phyloP scores from a whole-genome alignment of 2,113 vertebrate genomes.

The Saguinus midas region DNA sequence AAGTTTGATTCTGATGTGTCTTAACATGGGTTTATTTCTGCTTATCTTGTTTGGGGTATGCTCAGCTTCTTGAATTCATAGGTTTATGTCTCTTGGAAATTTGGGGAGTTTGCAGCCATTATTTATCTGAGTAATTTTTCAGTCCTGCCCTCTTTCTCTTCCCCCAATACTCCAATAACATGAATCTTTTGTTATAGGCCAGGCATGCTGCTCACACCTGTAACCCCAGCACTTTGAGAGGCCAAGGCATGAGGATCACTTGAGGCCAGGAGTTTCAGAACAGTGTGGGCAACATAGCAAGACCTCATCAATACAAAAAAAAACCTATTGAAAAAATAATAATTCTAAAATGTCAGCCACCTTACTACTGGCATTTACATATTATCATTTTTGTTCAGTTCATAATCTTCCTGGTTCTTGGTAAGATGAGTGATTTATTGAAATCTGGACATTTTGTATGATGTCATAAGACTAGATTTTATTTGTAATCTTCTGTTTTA shows the following conservation, averaged over 20 bases:
- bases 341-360: neutral
- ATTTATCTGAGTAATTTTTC: neutral
- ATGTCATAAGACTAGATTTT: neutral
- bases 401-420: neutral
- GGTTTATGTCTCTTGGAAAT: neutral
- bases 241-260: no score
- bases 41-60: neutral
- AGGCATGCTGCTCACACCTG: no score
- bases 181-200: no score
- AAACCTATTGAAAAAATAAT: neutral
- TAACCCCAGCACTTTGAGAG: no score
- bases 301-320: no score
- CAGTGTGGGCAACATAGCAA: no score
- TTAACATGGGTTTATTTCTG: neutral
- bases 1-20: neutral
- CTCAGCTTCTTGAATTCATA: neutral
- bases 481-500: neutral
- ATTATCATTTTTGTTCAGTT: neutral
- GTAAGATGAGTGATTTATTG: neutral
- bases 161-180: no score
- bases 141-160: no score
- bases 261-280: no score
- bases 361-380: neutral
- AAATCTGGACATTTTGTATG: neutral
- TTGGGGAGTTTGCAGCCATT: neutral